These are phyloP conservation scores for Urophycis tenuis DNA, from an alignment of 2,797 vertebrate species.

Conservation along the genomic window DNA sequence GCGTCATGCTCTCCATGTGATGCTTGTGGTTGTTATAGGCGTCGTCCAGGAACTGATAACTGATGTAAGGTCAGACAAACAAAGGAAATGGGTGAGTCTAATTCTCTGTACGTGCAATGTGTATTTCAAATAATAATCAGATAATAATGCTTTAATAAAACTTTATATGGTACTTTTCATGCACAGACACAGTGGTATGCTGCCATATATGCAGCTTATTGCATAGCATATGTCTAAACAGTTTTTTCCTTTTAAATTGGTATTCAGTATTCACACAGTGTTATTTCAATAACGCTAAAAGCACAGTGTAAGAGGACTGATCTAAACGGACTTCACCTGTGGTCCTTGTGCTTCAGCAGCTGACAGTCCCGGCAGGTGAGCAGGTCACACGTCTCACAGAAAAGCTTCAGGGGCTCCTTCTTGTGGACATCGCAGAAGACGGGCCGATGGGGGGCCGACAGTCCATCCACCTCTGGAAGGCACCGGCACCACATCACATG, in stretches of 20 bases:
- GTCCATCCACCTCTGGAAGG: constrained; percentile 70
- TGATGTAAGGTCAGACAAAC: constrained; percentile 24
- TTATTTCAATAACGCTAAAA: no score
- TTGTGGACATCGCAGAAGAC: constrained; percentile 87
- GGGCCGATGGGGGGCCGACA: constrained; percentile 71
- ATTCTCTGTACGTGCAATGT: background rate
- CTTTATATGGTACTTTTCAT: no score
- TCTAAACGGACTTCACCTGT: constrained; percentile 77
- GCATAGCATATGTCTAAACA: no score
- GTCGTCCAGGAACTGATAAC: constrained; percentile 88
- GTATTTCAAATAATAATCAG: background rate
- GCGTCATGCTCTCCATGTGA: constrained; percentile 81
- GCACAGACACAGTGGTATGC: no score
- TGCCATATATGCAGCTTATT: no score
- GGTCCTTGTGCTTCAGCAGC: constrained; percentile 85
- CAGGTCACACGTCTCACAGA: constrained; percentile 90
- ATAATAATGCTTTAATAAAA: background rate
- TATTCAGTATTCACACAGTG: no score
- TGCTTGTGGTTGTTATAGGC: constrained; percentile 85
- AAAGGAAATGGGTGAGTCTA: background rate
- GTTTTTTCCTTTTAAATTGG: no score
- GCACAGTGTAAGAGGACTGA: no score
- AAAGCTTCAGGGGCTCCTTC: constrained; percentile 86
- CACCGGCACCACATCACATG: background rate
- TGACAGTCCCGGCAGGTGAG: constrained; percentile 88